Evolutionary conservation across 2,888 invertebrate genomes (phyloP).

Genomic region (Dorcus hopei): DNA sequence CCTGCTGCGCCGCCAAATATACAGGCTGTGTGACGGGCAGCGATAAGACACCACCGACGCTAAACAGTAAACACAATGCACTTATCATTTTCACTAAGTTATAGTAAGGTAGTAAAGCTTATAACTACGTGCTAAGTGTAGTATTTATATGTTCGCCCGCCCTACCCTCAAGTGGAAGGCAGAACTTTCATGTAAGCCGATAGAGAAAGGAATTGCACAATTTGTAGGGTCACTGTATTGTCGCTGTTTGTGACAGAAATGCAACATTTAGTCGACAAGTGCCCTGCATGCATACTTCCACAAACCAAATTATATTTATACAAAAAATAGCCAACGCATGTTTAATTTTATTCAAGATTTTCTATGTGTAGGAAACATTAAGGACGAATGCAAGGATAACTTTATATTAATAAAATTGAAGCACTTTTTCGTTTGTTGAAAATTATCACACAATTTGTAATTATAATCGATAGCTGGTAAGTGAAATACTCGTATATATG

Average conservation of each 20-base stretch:
- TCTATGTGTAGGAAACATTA: too few relatives aligned
- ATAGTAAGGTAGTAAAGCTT: not conserved
- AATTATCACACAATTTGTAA: too few relatives aligned
- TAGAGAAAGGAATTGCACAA: slow-evolving; percentile 31
- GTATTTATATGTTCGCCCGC: slow-evolving; percentile 27
- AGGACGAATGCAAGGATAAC: too few relatives aligned
- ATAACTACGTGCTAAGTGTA: slow-evolving; percentile 15
- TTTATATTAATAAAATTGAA: too few relatives aligned
- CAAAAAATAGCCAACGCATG: too few relatives aligned
- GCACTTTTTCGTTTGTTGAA: too few relatives aligned
- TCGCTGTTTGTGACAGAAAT: slow-evolving; percentile 1
- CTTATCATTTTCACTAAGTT: slow-evolving; percentile 12
- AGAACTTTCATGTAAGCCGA: slow-evolving; percentile 24
- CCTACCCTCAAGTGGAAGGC: slow-evolving; percentile 17
- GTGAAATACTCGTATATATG: too few relatives aligned
- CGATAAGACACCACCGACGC: slow-evolving; percentile 15
- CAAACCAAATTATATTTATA: too few relatives aligned
- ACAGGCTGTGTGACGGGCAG: slow-evolving; percentile 19
- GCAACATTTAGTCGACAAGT: too few relatives aligned
- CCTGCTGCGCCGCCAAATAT: slow-evolving; percentile 26
- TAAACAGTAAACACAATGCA: slow-evolving; percentile 12
- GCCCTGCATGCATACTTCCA: too few relatives aligned
- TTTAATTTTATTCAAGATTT: too few relatives aligned
- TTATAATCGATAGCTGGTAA: too few relatives aligned
- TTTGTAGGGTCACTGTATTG: slow-evolving; percentile 25